Percentiles rank a stretch among this genome's conserved stretches.
Evolutionary conservation across 2,113 vertebrate genomes (phyloP).

Genomic region (Thunnus thynnus): DNA sequence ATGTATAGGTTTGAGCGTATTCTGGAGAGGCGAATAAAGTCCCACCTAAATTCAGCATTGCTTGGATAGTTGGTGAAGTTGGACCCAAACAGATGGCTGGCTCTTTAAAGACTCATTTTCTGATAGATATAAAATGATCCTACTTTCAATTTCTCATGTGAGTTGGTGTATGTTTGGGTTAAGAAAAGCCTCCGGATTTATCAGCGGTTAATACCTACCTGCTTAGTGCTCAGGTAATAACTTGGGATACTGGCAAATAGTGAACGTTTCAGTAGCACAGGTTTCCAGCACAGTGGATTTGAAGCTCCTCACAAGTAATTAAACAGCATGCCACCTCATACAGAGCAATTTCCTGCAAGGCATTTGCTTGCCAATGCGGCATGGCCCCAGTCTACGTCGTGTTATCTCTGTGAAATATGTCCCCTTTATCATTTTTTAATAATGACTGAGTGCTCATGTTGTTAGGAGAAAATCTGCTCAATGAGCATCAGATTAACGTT

Average conservation of each 20-base stretch:
- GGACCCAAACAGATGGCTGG: slow-evolving; percentile 64
- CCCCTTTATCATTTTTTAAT: slow-evolving; percentile 81
- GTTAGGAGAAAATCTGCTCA: slow-evolving; percentile 70
- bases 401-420: slow-evolving; percentile 83
- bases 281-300: slow-evolving; percentile 73
- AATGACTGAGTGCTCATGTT: slow-evolving; percentile 78
- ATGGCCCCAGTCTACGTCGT: slow-evolving; percentile 56
- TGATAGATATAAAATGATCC: slow-evolving; percentile 74
- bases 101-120: slow-evolving; percentile 72
- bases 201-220: slow-evolving; percentile 71
- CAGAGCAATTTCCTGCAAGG: slow-evolving; percentile 79
- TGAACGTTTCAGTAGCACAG: slow-evolving; percentile 59
- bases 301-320: slow-evolving; percentile 80
- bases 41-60: slow-evolving; percentile 22
- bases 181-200: slow-evolving; percentile 62
- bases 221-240: slow-evolving; percentile 77
- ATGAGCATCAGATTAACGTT: slow-evolving; percentile 72
- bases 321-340: slow-evolving; percentile 81
- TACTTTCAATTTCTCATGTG: slow-evolving; percentile 63
- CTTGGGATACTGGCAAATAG: slow-evolving; percentile 60
- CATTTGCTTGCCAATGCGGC: slow-evolving; percentile 66
- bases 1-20: slow-evolving; percentile 26
- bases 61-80: slow-evolving; percentile 35
- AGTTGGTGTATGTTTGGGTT: slow-evolving; percentile 58
- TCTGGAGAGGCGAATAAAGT: slow-evolving; percentile 43